Conservation (phyloP, 2,888 invertebrate species). For the Luffia ferchaultella region DNA sequence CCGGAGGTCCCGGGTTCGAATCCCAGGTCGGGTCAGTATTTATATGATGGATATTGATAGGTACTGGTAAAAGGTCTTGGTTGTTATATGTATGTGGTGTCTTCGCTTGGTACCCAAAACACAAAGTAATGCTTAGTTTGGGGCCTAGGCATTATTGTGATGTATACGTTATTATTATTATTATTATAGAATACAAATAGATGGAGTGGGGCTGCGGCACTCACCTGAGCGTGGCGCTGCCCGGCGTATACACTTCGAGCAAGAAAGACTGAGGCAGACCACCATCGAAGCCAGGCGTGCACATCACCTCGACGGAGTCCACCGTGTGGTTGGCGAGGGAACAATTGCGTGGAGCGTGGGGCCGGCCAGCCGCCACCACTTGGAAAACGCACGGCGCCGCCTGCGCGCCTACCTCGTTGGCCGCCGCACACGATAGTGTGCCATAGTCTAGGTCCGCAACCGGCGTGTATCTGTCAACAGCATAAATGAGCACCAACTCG, state of each 20-base stretch:
- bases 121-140: too few species aligned
- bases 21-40: too few species aligned
- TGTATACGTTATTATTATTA: too few species aligned
- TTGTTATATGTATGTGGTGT: too few species aligned
- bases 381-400: conserved; percentile 86
- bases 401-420: conserved; percentile 85
- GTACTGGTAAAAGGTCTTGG: too few species aligned
- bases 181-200: too few species aligned
- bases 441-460: conserved; percentile 84
- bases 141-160: too few species aligned
- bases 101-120: too few species aligned
- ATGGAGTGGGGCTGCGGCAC: too few species aligned
- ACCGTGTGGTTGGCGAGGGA: conserved; percentile 85
- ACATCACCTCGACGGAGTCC: conserved; percentile 82
- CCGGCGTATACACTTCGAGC: conserved; percentile 74
- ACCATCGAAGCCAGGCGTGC: conserved; percentile 87
- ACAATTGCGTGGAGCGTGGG: conserved; percentile 86
- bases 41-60: too few species aligned
- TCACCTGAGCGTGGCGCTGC: conserved; percentile 37
- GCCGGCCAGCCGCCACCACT: conserved; percentile 88
- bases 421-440: conserved; percentile 85
- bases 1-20: too few species aligned
- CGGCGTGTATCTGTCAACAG: conserved; percentile 57
- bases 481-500: background rate
- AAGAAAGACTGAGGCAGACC: conserved; percentile 88